phyloP scores from a whole-genome alignment of 2,888 invertebrate species.

The Meandrusa payeni region DNA sequence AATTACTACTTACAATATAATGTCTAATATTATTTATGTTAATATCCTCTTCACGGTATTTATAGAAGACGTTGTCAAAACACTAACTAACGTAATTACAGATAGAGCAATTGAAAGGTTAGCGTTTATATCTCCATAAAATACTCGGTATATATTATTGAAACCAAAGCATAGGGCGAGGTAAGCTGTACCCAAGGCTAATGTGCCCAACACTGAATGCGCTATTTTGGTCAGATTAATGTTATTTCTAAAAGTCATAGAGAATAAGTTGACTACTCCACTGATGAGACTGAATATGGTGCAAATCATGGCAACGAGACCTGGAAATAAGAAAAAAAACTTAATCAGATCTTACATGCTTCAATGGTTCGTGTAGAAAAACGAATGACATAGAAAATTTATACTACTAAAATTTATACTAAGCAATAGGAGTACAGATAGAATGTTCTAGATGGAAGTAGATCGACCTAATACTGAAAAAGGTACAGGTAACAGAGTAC shows the following conservation, averaged over 20 bases:
- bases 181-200: constrained; percentile 46
- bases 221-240: constrained; percentile 32
- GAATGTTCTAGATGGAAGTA: too few relatives aligned
- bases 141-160: constrained; percentile 28
- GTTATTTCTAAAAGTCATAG: constrained; percentile 26
- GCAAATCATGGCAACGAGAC: constrained; percentile 48
- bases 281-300: constrained; percentile 47
- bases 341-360: too few relatives aligned
- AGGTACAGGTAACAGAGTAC: too few relatives aligned
- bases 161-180: constrained; percentile 43
- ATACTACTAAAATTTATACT: too few relatives aligned
- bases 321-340: constrained; percentile 53
- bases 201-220: constrained; percentile 39
- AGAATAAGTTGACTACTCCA: constrained; percentile 42
- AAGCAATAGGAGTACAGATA: too few relatives aligned
- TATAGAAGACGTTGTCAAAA: constrained; percentile 33
- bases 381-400: too few relatives aligned
- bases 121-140: constrained; percentile 32
- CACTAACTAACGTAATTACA: constrained; percentile 42
- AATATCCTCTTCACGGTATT: constrained; percentile 16
- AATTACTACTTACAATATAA: too few relatives aligned
- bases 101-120: constrained; percentile 42
- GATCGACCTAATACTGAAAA: too few relatives aligned
- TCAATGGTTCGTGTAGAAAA: too few relatives aligned
- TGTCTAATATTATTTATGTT: too few relatives aligned